Base-by-base conservation (phyloP, 2,797 vertebrate genomes). In the Danio tinwini region DNA sequence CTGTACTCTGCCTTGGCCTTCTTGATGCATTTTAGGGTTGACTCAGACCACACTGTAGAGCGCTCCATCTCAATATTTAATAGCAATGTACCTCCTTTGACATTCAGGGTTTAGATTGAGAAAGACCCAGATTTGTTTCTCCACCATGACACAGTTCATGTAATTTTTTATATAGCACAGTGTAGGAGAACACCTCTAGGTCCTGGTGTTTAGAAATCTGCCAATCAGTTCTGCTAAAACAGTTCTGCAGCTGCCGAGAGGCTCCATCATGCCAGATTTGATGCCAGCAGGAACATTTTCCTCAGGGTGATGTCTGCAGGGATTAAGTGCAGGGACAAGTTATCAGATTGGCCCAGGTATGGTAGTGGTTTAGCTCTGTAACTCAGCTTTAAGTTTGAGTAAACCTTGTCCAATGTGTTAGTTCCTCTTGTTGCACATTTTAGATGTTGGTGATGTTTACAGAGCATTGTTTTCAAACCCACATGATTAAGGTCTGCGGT, bases 141-240 rank as follows among this genome's bases (percentile, higher is more conserved):
- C 56, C 21, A 72, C 68, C 11, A 55, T 62, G 55, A 72, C 76
- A 29, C 47, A 76, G 67, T 76, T 83, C 11, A 29, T 68, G n/a
- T 72, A 80, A 61, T 44, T 6, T n/a, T 65, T 68, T 6, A 85
- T 80, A 19, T 80, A 82, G 64, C 0, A 84, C 75, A 71, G 12
- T 59, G 8, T 63, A 53, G 13, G 71, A 79, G 11, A 55, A 75
- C 10, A 19, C 42, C 7, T 79, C 65, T 63, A 80, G 42, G 47
- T 79, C 78, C 16, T 21, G 2, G 12, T 76, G 39, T 47, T 74
- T 50, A 61, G 78, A 84, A 29, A 68, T 21, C 0, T 61, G 45
- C 80, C 80, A 70, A 45, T 70, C 4, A 0, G 80, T 82, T 5
- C 19, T 47, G 0, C 39, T 37, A 13, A 79, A 81, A 16, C 70